Percentiles rank a stretch among this genome's conserved stretches.
phyloP scores from a whole-genome alignment of 1,140 invertebrate species.

The Venturia canescens region DNA sequence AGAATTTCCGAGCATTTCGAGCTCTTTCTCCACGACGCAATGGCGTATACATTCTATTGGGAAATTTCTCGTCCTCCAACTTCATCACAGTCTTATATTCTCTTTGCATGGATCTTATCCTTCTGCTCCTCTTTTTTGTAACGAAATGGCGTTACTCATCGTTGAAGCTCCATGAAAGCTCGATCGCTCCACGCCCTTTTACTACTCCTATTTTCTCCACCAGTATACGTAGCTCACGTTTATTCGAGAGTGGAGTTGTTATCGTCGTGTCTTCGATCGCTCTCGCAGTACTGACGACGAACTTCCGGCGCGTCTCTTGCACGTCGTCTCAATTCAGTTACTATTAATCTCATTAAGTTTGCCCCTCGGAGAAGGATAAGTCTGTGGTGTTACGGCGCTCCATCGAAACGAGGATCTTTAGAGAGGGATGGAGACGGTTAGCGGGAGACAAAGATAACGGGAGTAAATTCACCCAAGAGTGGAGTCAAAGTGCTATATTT shows the following conservation, averaged over 20 bases:
- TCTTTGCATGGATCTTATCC: background rate
- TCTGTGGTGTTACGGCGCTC: background rate
- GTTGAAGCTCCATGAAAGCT: background rate
- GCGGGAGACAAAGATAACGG: too few relatives aligned
- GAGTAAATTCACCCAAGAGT: too few relatives aligned
- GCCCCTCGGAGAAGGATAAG: background rate
- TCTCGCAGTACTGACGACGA: conserved; percentile 15
- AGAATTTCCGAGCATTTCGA: conserved; percentile 1
- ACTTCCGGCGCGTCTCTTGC: conserved; percentile 42
- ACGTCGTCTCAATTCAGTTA: conserved; percentile 56
- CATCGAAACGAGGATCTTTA: background rate
- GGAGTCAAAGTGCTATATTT: too few relatives aligned
- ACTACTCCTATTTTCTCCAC: background rate
- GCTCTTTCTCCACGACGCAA: background rate
- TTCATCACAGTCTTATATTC: background rate
- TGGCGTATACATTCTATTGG: background rate
- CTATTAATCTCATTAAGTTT: conserved; percentile 56
- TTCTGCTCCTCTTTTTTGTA: background rate
- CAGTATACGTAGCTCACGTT: background rate
- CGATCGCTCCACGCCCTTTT: background rate
- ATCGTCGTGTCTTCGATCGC: conserved; percentile 22
- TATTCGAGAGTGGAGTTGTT: background rate
- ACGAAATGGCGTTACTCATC: background rate
- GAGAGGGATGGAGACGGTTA: too few relatives aligned
- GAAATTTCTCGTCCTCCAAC: background rate